Evolutionary conservation across 1,140 invertebrate species (phyloP), one percentile per base, ranked within the genome.

Genomic region (Mamestra configurata): DNA sequence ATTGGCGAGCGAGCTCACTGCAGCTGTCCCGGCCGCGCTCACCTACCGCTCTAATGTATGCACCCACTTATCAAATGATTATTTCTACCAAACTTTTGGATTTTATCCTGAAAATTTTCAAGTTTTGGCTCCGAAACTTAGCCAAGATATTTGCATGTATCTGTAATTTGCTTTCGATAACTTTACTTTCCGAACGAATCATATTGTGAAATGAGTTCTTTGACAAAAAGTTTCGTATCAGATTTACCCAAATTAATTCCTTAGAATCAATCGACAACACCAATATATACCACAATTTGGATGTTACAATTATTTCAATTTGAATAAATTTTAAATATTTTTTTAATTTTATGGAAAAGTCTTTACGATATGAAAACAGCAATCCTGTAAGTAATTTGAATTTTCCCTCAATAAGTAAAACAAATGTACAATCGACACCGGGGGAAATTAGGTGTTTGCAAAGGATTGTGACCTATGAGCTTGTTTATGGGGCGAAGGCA

Each of bases 1-100:
- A 92, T 86, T 89, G 88, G 84, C 84, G 88, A 83, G 51, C 78
- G 68, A 72, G 76, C 80, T 76, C 84, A 64, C 77, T 88, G 89
- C 90, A 89, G 84, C 84, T 84, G 82, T 75, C 76, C 78, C 66
- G 24, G 40, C 22, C 57, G 49, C 71, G 51, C 73, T 49, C 35
- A 61, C 27, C 73, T 49, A 49, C 22, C 35, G 20, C 27, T 46
- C 71, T 37, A 24, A 24, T 66, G 43, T 61, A 51, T 70, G 61
- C 61, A 55, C 66, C 59, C 55, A 79, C 72, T 57, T 78, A 71
- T 71, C 53, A 75, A 73, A 73, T 73, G n/a, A 73, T 73, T 57
- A 73, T 57, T 55, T 73, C 46, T 31, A 46, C 64, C 37, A 18
- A 71, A 71, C 46, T 71, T 51, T 27, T 2, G 24, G n/a, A 53